Percentiles rank a stretch among this genome's conserved stretches.
Evolutionary conservation across 2,888 invertebrate species (phyloP).

Genomic region (Pomacea canaliculata): DNA sequence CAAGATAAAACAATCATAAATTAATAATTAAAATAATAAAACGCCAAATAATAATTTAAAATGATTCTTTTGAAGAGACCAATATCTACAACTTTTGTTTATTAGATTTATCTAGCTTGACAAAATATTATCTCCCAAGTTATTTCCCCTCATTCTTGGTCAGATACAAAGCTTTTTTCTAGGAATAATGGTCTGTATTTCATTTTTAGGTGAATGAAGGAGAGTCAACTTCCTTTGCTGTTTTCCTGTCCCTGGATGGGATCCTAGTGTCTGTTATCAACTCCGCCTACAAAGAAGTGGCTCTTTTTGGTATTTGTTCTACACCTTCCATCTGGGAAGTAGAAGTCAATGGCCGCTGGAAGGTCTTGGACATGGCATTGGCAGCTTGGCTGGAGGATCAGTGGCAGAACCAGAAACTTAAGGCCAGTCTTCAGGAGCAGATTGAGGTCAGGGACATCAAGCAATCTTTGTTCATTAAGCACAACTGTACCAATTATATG

Average conservation of each 20-base stretch:
- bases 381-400: slow-evolving; percentile 87
- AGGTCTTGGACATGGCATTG: slow-evolving; percentile 81
- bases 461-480: background rate
- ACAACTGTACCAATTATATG: too few relatives aligned
- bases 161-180: too few relatives aligned
- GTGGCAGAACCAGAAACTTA: slow-evolving; percentile 78
- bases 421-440: slow-evolving; percentile 83
- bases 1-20: too few relatives aligned
- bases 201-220: slow-evolving; percentile 67
- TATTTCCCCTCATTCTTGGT: too few relatives aligned
- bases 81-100: too few relatives aligned
- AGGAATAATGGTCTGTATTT: too few relatives aligned
- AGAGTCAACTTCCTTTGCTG: slow-evolving; percentile 79
- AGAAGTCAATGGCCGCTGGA: slow-evolving; percentile 84
- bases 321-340: slow-evolving; percentile 86
- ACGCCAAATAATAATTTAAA: too few relatives aligned
- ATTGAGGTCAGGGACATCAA: slow-evolving; percentile 72
- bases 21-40: too few relatives aligned
- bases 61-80: too few relatives aligned
- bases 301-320: slow-evolving; percentile 78
- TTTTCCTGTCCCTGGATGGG: slow-evolving; percentile 79
- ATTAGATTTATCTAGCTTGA: too few relatives aligned
- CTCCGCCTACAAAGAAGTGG: slow-evolving; percentile 74
- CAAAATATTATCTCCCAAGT: too few relatives aligned
- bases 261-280: slow-evolving; percentile 76